Evolutionary conservation across 2,797 vertebrate species (phyloP).

Genomic region (Pangasius krempfi): DNA sequence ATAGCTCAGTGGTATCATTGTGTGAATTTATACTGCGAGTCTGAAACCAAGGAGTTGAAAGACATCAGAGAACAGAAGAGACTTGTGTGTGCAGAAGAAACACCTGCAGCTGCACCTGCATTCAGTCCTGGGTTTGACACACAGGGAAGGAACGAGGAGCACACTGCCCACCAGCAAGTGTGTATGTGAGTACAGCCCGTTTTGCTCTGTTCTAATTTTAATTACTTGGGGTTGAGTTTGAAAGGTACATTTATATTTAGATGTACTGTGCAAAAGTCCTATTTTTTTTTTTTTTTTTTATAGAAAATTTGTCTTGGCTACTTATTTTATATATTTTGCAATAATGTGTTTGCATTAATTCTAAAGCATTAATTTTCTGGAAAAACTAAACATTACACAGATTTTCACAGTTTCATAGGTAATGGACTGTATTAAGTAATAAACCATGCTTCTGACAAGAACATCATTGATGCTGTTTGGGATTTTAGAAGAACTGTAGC

Average conservation of each 20-base stretch:
- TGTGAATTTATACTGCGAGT: neutral
- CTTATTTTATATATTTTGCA: neutral
- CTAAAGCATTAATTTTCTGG: neutral
- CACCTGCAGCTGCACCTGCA: neutral
- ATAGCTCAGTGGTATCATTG: neutral
- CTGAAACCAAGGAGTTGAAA: neutral
- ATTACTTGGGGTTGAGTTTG: neutral
- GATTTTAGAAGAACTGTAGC: neutral
- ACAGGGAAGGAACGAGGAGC: neutral
- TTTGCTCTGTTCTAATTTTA: neutral
- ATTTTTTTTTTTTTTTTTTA: too few species aligned
- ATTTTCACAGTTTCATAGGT: neutral
- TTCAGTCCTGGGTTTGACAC: neutral
- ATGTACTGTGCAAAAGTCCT: neutral
- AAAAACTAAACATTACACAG: neutral
- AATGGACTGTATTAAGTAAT: neutral
- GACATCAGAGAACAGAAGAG: neutral
- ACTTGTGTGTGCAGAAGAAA: neutral
- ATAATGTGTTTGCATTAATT: neutral
- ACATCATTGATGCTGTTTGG: neutral
- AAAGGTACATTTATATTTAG: neutral
- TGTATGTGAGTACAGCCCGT: neutral
- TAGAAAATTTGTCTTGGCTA: neutral
- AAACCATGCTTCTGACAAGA: neutral
- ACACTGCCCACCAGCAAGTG: neutral